Evolutionary conservation across 2,113 vertebrate genomes (phyloP), one percentile per base, ranked within the genome.

Genomic region (Tetrax tetrax): DNA sequence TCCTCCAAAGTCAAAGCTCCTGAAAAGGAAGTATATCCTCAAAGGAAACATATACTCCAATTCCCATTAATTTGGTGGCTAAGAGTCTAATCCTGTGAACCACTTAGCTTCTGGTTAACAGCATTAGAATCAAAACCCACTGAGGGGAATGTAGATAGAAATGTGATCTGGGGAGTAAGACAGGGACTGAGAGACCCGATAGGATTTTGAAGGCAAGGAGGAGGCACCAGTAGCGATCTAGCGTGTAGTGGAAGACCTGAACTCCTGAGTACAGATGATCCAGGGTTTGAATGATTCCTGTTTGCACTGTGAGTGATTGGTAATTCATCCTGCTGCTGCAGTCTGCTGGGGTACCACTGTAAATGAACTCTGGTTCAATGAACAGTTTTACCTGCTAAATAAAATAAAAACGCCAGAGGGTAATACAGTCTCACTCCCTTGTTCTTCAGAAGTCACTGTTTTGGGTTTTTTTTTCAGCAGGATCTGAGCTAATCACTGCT

Each of bases 321-420:
- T 35, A 94, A 96, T 95, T 97, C 89, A 75, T 84, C 71, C 80
- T 41, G 12, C 51, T 90, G 79, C 82, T 96, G 35, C 68, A 88
- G 90, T 92, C 91, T 96, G 77, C 72, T 82, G 89, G 76, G 94
- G 75, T 47, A 63, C 74, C 79, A 88, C 86, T 89, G 63, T 59
- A 95, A 95, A 65, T 92, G 93, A 96, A 93, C 95, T 95, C 79
- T 53, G 76, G 64, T 63, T 97, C 93, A 94, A 72, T 69, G 83
- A 89, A 84, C 59, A 87, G 33, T 61, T 97, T 95, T 81, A 96
- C 87, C 93, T 90, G 75, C 66, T 90, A 97, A 97, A 95, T 95
- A 95, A 96, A 97, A 97, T 77, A 89, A 96, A 97, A 97, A 91
- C 38, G 57, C 87, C 78, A 94, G 87, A 53, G 76, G 94, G 78